Conservation (phyloP, 2,888 invertebrate species). For the Desoria tigrina region DNA sequence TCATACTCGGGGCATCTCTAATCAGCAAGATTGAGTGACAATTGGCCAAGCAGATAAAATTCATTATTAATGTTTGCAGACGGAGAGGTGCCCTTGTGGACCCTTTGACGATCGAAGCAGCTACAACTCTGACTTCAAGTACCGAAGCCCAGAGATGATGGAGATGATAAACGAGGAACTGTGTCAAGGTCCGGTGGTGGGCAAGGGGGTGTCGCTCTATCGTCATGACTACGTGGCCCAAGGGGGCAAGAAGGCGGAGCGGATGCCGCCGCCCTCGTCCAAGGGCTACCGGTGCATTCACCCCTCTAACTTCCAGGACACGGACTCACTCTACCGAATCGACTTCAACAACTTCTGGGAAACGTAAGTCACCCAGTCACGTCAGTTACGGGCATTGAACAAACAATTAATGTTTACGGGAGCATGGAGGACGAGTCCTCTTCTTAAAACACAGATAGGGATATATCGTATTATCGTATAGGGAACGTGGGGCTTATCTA, state of each 20-base stretch:
- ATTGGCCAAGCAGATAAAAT: too few relatives aligned
- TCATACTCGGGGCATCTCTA: too few relatives aligned
- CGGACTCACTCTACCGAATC: conserved; percentile 39
- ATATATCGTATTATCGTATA: too few relatives aligned
- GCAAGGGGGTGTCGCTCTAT: conserved; percentile 38
- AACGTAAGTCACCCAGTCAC: conserved; percentile 42
- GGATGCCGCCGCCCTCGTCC: conserved; percentile 42
- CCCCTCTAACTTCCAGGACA: conserved; percentile 31
- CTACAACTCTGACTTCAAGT: conserved; percentile 45
- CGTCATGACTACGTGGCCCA: conserved; percentile 35
- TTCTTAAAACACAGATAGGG: background rate
- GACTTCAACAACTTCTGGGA: conserved; percentile 45
- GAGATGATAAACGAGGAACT: conserved; percentile 30
- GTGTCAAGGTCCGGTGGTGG: conserved; percentile 30
- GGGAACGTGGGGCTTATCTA: too few relatives aligned
- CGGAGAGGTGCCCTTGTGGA: conserved; percentile 45
- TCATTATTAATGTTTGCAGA: conserved; percentile 17
- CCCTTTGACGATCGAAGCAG: conserved; percentile 47
- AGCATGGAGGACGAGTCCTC: too few relatives aligned
- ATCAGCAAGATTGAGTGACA: too few relatives aligned
- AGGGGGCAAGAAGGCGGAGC: conserved; percentile 44
- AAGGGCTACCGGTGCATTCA: conserved; percentile 47
- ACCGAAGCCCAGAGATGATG: conserved; percentile 37
- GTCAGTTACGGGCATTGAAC: too few relatives aligned
- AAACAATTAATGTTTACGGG: too few relatives aligned